Percentiles rank a stretch among this genome's conserved stretches.
These are phyloP conservation scores for Oreochromis niloticus DNA, from an alignment of 2,113 vertebrate species.

Conservation along the genomic window DNA sequence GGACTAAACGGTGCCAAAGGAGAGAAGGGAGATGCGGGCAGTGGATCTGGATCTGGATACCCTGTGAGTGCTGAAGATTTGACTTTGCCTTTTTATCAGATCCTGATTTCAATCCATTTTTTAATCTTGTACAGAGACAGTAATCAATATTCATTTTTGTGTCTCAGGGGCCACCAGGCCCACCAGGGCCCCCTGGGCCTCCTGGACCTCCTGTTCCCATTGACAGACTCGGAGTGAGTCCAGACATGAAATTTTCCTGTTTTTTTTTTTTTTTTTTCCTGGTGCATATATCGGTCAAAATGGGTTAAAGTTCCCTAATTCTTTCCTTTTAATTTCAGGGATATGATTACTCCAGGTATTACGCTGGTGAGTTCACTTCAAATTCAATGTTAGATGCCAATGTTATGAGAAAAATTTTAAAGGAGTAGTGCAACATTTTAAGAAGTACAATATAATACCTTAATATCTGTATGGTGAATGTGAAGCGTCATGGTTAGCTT, in stretches of 20 bases:
- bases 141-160: neutral
- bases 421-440: neutral
- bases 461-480: neutral
- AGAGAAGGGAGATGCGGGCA: slow-evolving; percentile 80
- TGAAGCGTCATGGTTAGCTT: neutral
- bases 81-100: neutral
- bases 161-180: slow-evolving; percentile 78
- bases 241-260: neutral
- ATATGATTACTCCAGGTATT: slow-evolving; percentile 18
- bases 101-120: neutral
- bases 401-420: neutral
- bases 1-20: slow-evolving; percentile 89
- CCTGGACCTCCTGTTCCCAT: slow-evolving; percentile 29
- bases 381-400: neutral
- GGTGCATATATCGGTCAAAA: neutral
- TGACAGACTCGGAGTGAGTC: slow-evolving; percentile 53
- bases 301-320: neutral
- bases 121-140: neutral
- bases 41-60: slow-evolving; percentile 45
- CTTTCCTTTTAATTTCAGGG: slow-evolving; percentile 34
- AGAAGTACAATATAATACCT: neutral
- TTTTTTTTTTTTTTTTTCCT: too few relatives aligned
- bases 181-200: slow-evolving; percentile 66
- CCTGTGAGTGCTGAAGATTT: slow-evolving; percentile 68
- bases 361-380: slow-evolving; percentile 30